A percentile compares a stretch with the other conserved stretches of the same genome.
phyloP scores from a whole-genome alignment of 2,113 vertebrate genomes.

The Salvelinus alpinus region DNA sequence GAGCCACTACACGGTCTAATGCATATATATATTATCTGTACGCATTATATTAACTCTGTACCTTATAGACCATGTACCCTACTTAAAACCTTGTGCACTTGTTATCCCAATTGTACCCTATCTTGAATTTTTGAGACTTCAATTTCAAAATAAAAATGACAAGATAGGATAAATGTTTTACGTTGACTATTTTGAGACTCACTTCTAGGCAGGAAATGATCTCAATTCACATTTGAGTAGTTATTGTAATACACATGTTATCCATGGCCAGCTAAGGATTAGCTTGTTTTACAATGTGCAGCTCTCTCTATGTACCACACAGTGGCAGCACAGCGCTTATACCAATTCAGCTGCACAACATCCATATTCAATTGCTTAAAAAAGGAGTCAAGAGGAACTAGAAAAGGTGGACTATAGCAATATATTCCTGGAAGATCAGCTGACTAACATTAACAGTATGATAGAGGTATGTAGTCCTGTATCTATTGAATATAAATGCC shows the following conservation, averaged over 20 bases:
- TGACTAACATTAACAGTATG: too few species aligned
- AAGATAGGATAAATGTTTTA: slow-evolving; percentile 22
- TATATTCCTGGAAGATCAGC: too few species aligned
- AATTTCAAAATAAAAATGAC: slow-evolving; percentile 75
- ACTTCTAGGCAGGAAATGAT: neutral
- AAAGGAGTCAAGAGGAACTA: too few species aligned
- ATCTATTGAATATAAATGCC: too few species aligned
- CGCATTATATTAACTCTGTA: slow-evolving; percentile 37
- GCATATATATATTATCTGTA: slow-evolving; percentile 23
- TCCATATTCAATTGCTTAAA: too few species aligned
- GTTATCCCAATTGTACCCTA: slow-evolving; percentile 54
- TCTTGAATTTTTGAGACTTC: slow-evolving; percentile 67
- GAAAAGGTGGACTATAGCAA: too few species aligned
- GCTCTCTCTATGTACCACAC: slow-evolving; percentile 36
- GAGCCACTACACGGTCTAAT: slow-evolving; percentile 12
- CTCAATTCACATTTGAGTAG: neutral
- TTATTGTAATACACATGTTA: neutral
- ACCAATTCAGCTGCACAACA: neutral
- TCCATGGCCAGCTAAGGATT: neutral
- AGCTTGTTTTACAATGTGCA: neutral
- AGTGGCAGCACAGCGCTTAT: slow-evolving; percentile 33
- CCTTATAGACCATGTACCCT: slow-evolving; percentile 38
- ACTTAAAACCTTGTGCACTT: slow-evolving; percentile 61
- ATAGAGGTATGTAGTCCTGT: too few species aligned
- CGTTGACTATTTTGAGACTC: neutral